Conservation (phyloP, 2,888 invertebrate genomes). For the Spisula subtruncata region DNA sequence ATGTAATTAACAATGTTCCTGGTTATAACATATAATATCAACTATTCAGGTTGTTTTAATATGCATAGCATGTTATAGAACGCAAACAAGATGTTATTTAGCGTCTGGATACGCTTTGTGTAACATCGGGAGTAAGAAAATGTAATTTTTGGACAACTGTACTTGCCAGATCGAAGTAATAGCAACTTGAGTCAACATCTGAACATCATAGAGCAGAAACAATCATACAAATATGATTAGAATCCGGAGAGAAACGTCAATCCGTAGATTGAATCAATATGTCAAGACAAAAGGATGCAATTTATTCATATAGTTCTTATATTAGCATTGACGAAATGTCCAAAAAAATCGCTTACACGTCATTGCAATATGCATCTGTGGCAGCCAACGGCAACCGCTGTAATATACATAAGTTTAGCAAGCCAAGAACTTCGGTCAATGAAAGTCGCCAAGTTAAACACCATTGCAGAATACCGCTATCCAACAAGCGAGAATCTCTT, state of each 20-base stretch:
- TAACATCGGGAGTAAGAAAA: too few species aligned
- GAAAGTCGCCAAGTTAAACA: too few species aligned
- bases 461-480: too few species aligned
- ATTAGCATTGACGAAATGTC: neutral
- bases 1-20: too few species aligned
- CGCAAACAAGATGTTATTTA: too few species aligned
- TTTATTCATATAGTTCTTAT: constrained; percentile 6
- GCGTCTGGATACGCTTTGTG: too few species aligned
- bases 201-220: neutral
- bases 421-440: too few species aligned
- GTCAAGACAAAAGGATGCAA: neutral
- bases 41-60: too few species aligned
- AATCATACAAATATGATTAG: neutral
- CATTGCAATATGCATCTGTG: neutral
- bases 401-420: too few species aligned
- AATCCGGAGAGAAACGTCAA: neutral
- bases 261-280: neutral
- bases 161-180: neutral
- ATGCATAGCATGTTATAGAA: too few species aligned
- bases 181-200: neutral
- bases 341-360: neutral
- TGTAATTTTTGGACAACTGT: neutral
- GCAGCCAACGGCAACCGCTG: neutral
- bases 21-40: too few species aligned
- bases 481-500: too few species aligned